Evolutionary conservation across 2,797 vertebrate genomes (phyloP).

Genomic region (Echeneis naucrates): DNA sequence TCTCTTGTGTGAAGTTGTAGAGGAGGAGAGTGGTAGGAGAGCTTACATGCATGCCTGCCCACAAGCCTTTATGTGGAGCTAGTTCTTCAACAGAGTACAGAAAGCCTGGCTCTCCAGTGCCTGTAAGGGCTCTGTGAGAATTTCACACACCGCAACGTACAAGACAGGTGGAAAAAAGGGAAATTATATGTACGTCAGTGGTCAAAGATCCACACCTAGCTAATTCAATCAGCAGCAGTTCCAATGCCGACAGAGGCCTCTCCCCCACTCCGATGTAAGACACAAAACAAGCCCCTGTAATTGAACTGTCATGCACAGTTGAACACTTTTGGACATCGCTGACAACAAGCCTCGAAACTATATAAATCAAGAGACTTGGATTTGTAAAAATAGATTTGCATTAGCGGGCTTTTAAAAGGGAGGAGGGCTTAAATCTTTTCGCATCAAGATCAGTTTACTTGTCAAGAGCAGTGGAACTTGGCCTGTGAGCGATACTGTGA

Average conservation of each 20-base stretch:
- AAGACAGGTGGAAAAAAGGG: conserved; percentile 49
- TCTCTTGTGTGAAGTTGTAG: conserved; percentile 13
- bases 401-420: conserved; percentile 7
- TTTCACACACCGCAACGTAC: conserved; percentile 49
- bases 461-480: neutral
- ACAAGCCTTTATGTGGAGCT: conserved; percentile 57
- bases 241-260: conserved; percentile 11
- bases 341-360: conserved; percentile 11
- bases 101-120: conserved; percentile 27
- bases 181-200: conserved; percentile 52
- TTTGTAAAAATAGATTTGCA: neutral
- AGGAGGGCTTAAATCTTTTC: neutral
- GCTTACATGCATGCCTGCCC: conserved; percentile 69
- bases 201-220: conserved; percentile 48
- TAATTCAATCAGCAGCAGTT: conserved; percentile 55
- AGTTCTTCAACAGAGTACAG: conserved; percentile 62
- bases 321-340: conserved; percentile 25
- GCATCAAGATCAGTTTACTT: neutral
- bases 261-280: conserved; percentile 31
- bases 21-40: conserved; percentile 59
- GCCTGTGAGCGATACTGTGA: neutral
- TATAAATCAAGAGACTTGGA: conserved; percentile 9
- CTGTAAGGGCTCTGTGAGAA: conserved; percentile 22
- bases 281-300: conserved; percentile 37
- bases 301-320: conserved; percentile 54